Evolutionary conservation across 2,797 vertebrate species (phyloP).

Genomic region (Dallia pectoralis): DNA sequence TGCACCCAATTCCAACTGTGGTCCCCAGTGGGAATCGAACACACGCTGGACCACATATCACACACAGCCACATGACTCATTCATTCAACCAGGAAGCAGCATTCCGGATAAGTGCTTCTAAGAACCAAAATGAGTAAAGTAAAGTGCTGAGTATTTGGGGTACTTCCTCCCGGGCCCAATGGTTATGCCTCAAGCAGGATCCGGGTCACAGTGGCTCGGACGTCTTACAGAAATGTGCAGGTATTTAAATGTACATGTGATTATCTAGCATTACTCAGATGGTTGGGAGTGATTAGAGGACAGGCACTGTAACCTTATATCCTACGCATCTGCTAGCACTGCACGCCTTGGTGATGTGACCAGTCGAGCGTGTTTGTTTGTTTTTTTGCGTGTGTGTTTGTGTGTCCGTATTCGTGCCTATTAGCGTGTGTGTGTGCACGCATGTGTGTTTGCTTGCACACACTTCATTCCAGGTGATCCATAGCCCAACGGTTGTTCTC

Average conservation of each 20-base stretch:
- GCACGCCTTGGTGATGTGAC: neutral
- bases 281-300: neutral
- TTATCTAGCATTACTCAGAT: neutral
- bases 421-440: too few relatives aligned
- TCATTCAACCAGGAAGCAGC: too few relatives aligned
- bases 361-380: neutral
- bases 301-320: neutral
- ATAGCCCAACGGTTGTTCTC: constrained; percentile 31
- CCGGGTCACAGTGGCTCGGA: neutral
- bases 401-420: neutral
- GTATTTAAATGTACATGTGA: neutral
- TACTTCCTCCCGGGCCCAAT: too few relatives aligned
- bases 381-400: neutral
- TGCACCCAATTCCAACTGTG: too few relatives aligned
- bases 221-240: neutral
- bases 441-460: neutral
- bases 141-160: too few relatives aligned
- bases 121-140: too few relatives aligned
- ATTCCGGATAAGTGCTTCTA: too few relatives aligned
- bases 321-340: neutral
- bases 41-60: too few relatives aligned
- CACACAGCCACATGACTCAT: too few relatives aligned
- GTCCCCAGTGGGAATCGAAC: too few relatives aligned
- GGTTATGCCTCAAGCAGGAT: neutral
- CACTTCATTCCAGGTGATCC: constrained; percentile 30